Evolutionary conservation across 2,888 invertebrate genomes (phyloP).

Genomic region (Pseudococcus longispinus): DNA sequence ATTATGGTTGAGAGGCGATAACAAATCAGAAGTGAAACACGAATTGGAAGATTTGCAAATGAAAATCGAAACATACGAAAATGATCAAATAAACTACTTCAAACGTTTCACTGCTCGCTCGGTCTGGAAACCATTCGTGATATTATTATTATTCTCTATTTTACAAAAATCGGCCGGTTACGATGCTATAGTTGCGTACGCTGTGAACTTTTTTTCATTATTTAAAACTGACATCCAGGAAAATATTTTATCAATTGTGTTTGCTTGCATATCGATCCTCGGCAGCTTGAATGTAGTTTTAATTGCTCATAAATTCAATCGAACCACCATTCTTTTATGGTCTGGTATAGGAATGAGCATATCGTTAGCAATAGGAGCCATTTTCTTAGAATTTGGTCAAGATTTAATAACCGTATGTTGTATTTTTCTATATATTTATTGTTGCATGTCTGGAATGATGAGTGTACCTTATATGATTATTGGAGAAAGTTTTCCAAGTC

Average conservation of each 20-base stretch:
- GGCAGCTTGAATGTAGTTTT: constrained; percentile 65
- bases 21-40: constrained; percentile 70
- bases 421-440: constrained; percentile 70
- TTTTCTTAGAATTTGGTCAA: constrained; percentile 60
- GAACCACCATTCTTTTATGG: constrained; percentile 70
- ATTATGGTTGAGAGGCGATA: constrained; percentile 69
- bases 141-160: constrained; percentile 72
- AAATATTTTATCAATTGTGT: constrained; percentile 67
- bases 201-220: constrained; percentile 74
- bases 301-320: constrained; percentile 70
- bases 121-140: constrained; percentile 73
- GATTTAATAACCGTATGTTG: constrained; percentile 61
- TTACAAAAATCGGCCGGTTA: constrained; percentile 78
- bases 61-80: not conserved
- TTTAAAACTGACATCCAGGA: constrained; percentile 66
- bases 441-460: constrained; percentile 76
- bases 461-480: constrained; percentile 79
- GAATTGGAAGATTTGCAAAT: constrained; percentile 65
- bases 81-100: not conserved
- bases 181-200: constrained; percentile 75
- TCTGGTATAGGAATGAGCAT: constrained; percentile 69
- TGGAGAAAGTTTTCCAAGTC: constrained; percentile 74
- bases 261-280: constrained; percentile 72
- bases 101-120: constrained; percentile 58
- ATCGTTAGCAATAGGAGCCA: constrained; percentile 68